phyloP scores from a whole-genome alignment of 2,797 vertebrate genomes.

The Myripristis murdjan region DNA sequence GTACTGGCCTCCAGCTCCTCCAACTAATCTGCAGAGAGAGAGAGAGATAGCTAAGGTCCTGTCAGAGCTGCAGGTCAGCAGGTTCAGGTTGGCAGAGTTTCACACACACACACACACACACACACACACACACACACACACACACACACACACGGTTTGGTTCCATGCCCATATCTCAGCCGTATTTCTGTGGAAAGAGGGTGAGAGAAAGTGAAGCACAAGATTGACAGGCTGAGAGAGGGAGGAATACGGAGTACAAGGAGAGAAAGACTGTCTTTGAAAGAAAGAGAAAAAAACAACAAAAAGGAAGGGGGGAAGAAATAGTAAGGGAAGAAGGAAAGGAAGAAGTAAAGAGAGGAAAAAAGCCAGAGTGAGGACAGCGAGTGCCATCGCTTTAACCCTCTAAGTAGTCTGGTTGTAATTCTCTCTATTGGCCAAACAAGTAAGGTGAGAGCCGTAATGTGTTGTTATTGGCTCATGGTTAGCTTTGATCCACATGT shows the following conservation, averaged over 20 bases:
- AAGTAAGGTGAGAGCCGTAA: too few relatives aligned
- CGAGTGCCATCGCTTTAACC: slow-evolving; percentile 18
- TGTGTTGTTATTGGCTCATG: too few relatives aligned
- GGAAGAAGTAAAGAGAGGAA: background rate
- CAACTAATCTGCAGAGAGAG: slow-evolving; percentile 32
- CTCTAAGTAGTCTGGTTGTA: background rate
- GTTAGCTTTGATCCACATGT: too few relatives aligned
- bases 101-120: background rate
- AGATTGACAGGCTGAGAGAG: slow-evolving; percentile 27
- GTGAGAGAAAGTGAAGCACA: slow-evolving; percentile 41
- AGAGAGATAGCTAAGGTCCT: background rate
- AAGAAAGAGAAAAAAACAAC: background rate
- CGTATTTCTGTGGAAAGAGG: slow-evolving; percentile 32
- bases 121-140: slow-evolving; percentile 2
- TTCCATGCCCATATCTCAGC: slow-evolving; percentile 32
- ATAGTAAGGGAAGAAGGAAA: slow-evolving; percentile 32
- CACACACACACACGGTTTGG: slow-evolving; percentile 24
- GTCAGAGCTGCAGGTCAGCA: slow-evolving; percentile 55
- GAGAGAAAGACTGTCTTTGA: background rate
- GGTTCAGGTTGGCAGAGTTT: slow-evolving; percentile 60
- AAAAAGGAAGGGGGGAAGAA: background rate
- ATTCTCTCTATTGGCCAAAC: background rate
- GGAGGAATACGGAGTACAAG: slow-evolving; percentile 33
- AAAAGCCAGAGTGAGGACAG: background rate
- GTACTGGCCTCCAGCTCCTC: slow-evolving; percentile 11